Percentiles rank a stretch among this genome's conserved stretches.
phyloP scores from a whole-genome alignment of 1,140 invertebrate species.

The Pseudomyrmex gracilis region DNA sequence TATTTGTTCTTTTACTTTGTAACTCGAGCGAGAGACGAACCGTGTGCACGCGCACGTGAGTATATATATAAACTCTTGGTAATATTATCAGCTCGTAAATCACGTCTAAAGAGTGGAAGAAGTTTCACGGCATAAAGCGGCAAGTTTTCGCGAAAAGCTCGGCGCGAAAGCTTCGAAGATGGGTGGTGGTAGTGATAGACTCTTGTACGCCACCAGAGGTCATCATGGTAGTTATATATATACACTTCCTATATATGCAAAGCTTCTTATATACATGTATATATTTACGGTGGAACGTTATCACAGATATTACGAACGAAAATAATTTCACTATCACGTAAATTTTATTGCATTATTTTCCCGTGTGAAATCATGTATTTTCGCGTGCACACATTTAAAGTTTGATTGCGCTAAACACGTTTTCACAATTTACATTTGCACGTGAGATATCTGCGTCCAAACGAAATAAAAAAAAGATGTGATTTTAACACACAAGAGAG shows the following conservation, averaged over 20 bases:
- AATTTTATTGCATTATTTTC: no score
- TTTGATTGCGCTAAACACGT: no score
- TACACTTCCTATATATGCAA: neutral
- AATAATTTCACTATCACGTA: no score
- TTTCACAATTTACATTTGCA: no score
- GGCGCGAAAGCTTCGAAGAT: constrained; percentile 22
- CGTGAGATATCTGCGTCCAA: no score
- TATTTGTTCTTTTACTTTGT: constrained; percentile 47
- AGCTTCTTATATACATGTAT: no score
- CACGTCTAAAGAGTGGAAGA: constrained; percentile 15
- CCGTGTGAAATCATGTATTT: no score
- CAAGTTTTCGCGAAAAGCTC: constrained; percentile 25
- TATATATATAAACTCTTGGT: constrained; percentile 1
- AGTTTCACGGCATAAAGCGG: constrained; percentile 25
- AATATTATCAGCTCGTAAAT: constrained; percentile 46
- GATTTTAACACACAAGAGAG: neutral
- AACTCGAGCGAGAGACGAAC: constrained; percentile 3
- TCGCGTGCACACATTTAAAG: no score
- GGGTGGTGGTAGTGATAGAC: neutral
- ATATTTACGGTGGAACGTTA: no score
- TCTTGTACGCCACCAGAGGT: neutral
- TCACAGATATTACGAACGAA: no score
- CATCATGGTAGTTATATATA: constrained; percentile 41
- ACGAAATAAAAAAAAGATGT: neutral
- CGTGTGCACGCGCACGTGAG: neutral